Evolutionary conservation across 2,888 invertebrate genomes (phyloP).

Genomic region (Callyntrura sp.): DNA sequence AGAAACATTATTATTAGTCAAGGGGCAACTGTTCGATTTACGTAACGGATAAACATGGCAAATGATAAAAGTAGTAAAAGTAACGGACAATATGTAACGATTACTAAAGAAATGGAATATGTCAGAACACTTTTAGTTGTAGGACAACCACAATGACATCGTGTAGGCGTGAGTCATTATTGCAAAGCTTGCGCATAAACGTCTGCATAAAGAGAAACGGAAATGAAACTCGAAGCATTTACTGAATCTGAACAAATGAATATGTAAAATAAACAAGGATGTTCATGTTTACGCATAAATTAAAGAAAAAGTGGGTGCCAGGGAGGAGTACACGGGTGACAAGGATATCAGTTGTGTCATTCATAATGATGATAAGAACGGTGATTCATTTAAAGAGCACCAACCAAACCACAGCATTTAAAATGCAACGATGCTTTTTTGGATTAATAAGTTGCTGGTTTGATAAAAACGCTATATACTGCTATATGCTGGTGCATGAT

Average conservation of each 20-base stretch:
- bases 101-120: too few species aligned
- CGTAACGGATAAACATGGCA: too few species aligned
- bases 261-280: conserved; percentile 19
- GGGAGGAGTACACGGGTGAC: background rate
- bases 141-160: background rate
- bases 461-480: too few species aligned
- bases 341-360: background rate
- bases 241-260: background rate
- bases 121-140: too few species aligned
- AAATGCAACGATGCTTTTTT: conserved; percentile 9
- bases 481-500: background rate
- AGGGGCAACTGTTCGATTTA: too few species aligned
- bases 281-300: conserved; percentile 44
- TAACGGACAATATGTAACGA: too few species aligned
- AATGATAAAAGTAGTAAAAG: too few species aligned
- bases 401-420: background rate
- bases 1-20: too few species aligned
- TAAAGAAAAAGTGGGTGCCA: background rate
- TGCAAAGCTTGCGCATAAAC: background rate
- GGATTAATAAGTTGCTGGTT: background rate
- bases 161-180: too few species aligned
- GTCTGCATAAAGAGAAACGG: background rate
- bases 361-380: conserved; percentile 3
- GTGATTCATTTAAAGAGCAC: background rate
- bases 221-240: background rate